A percentile compares a stretch with the other conserved stretches of the same genome.
Evolutionary conservation across 2,113 vertebrate species (phyloP).

Genomic region (Rhea pennata): DNA sequence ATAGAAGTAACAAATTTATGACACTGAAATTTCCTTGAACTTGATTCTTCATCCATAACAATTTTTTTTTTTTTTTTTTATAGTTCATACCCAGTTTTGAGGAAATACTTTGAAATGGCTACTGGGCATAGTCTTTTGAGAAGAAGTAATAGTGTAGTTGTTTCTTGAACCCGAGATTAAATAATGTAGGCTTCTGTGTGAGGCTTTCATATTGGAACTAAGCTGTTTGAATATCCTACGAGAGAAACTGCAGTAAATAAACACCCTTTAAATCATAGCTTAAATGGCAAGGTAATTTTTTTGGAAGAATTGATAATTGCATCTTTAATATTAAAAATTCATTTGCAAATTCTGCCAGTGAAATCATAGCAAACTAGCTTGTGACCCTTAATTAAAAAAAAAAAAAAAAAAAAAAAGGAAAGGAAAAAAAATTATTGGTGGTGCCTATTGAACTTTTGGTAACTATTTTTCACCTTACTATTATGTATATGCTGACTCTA

Average conservation of each 20-base stretch:
- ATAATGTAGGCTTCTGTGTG: neutral
- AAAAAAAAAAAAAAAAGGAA: neutral
- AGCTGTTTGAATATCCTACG: neutral
- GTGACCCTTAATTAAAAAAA: neutral
- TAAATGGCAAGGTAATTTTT: neutral
- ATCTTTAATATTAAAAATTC: neutral
- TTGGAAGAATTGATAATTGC: neutral
- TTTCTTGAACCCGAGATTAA: neutral
- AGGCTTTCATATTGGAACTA: neutral
- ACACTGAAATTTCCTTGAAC: neutral
- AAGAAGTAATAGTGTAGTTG: neutral
- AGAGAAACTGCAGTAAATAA: neutral
- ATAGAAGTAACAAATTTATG: neutral
- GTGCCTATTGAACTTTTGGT: neutral
- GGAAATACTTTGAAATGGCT: neutral
- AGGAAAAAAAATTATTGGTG: neutral
- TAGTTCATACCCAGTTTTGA: neutral
- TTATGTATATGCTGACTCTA: neutral
- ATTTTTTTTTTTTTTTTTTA: neutral
- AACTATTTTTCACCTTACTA: neutral
- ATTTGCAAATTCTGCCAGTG: neutral
- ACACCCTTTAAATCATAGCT: neutral
- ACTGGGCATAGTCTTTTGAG: neutral
- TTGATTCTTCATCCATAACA: neutral
- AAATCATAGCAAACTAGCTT: neutral